Evolutionary conservation across 2,113 vertebrate species (phyloP).

Genomic region (Protomyctophum bolini): DNA sequence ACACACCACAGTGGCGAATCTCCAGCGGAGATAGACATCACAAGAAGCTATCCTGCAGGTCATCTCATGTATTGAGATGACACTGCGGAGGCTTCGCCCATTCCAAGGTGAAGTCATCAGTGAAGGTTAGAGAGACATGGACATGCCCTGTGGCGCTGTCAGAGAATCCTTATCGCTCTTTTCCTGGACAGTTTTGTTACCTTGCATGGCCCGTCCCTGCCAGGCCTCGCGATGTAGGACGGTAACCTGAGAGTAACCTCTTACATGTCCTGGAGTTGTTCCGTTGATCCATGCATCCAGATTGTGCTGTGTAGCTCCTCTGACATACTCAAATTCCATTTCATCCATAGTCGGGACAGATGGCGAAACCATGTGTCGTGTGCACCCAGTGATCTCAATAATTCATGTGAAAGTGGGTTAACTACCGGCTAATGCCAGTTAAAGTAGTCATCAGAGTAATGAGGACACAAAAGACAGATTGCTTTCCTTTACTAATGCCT

Average conservation of each 20-base stretch:
- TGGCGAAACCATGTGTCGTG: constrained; percentile 66
- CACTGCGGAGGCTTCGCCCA: constrained; percentile 16
- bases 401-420: constrained; percentile 65
- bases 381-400: constrained; percentile 56
- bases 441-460: constrained; percentile 46
- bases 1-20: too few relatives aligned
- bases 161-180: not conserved
- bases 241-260: constrained; percentile 1
- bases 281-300: constrained; percentile 35
- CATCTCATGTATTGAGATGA: not conserved
- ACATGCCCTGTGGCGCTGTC: constrained; percentile 6
- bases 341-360: constrained; percentile 59
- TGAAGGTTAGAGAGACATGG: constrained; percentile 3
- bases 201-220: constrained; percentile 8
- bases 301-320: constrained; percentile 28
- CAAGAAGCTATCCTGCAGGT: too few relatives aligned
- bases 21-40: too few relatives aligned
- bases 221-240: constrained; percentile 8
- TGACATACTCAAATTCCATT: constrained; percentile 45
- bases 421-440: constrained; percentile 54
- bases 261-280: constrained; percentile 22
- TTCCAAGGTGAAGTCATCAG: constrained; percentile 19
- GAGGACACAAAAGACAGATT: constrained; percentile 6
- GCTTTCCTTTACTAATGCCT: constrained; percentile 13
- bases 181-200: constrained; percentile 16